Base-by-base conservation (phyloP, 2,888 invertebrate genomes). In the Amitus sp. region DNA sequence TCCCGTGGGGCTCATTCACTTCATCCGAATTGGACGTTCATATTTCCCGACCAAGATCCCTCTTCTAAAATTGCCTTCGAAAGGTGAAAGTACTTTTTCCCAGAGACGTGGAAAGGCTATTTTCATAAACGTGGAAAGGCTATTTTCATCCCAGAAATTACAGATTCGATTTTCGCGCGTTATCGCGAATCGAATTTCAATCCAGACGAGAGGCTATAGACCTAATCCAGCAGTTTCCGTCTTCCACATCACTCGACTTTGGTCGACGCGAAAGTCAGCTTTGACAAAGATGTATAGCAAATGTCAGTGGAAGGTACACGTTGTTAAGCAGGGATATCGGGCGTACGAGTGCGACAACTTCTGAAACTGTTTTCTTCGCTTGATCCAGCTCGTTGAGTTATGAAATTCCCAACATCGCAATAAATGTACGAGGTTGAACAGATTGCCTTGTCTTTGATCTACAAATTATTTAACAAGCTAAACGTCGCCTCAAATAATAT, bases 171-270 rank as follows among this genome's bases (percentile, higher is more conserved):
- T 65, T 57, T 61, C 40, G 47, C 49, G 34, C 30, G 54, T 65
- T 55, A 58, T 61, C 58, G 45, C 49, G 58, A 58, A 65, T 56
- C 50, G 56, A 59, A 59, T 62, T 65, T 61, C 58, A 59, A 65
- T 62, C 53, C 57, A 53, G 45, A 57, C n/a, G n/a, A n/a, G n/a
- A n/a, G n/a, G n/a, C n/a, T n/a, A 56, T 64, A 46, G 60, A 64
- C 47, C 51, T 52, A 59, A 59, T 43, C 47, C 48, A 43, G 55
- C 59, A 59, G 49, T 63, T 59, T 49, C 34, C 51, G 43, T 43
- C 46, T 49, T 7, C 37, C 27, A 49, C 47, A 45, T 55, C 45
- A 55, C 27, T 51, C 15, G 48, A 60, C 23, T 56, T 53, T 40
- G 42, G 48, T 47, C 42, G 37, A 42, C 34, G 42, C n/a, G 12